Conservation (phyloP, 2,797 vertebrate species). For the Parambassis ranga region DNA sequence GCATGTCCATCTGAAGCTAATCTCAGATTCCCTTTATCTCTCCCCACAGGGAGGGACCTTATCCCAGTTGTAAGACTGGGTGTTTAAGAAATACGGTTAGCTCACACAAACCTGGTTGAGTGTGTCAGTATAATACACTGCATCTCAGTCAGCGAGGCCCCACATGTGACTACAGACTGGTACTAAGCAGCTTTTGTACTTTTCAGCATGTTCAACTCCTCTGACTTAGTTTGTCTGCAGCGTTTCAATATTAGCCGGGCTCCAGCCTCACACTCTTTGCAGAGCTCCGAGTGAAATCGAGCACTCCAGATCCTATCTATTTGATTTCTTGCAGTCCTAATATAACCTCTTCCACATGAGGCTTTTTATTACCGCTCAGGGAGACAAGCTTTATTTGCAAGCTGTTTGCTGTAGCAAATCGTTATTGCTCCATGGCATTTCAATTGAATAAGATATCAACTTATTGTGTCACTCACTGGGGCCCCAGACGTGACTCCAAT, state of each 20-base stretch:
- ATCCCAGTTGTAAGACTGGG: neutral
- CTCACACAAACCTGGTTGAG: neutral
- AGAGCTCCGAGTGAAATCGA: conserved; percentile 52
- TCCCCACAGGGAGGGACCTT: neutral
- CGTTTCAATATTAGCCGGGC: conserved; percentile 37
- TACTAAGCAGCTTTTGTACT: neutral
- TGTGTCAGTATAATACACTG: neutral
- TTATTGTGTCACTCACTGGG: conserved; percentile 68
- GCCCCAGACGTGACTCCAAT: conserved; percentile 66
- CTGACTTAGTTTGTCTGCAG: conserved; percentile 15
- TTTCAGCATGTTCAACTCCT: conserved; percentile 34
- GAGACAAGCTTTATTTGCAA: conserved; percentile 79
- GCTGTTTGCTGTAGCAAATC: conserved; percentile 77
- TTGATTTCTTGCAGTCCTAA: conserved; percentile 73
- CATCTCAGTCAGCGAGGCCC: neutral
- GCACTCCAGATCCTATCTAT: conserved; percentile 69
- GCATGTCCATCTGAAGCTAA: neutral
- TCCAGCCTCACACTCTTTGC: conserved; percentile 26
- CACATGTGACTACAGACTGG: neutral
- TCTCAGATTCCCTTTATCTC: no score
- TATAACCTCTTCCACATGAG: conserved; percentile 65
- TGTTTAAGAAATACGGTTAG: neutral
- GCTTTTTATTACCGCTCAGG: conserved; percentile 71
- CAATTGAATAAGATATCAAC: conserved; percentile 76
- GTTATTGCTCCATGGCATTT: conserved; percentile 78